phyloP scores from a whole-genome alignment of 2,888 invertebrate species.

The Copidosoma aretas region DNA sequence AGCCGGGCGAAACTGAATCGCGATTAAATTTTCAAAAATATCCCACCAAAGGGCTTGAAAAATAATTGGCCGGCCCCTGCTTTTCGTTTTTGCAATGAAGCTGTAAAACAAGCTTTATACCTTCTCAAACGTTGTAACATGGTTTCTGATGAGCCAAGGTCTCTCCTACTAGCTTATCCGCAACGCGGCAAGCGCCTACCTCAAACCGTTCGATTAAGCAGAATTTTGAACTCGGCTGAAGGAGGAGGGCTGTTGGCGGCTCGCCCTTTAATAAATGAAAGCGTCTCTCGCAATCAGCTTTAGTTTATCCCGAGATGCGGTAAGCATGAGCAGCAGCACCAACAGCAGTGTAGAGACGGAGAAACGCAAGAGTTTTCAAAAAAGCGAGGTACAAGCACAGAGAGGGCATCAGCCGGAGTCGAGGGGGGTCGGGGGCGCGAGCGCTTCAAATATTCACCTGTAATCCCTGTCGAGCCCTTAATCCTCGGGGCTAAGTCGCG shows the following conservation, averaged over 20 bases:
- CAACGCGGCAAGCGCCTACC: not conserved
- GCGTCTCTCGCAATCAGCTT: conserved; percentile 16
- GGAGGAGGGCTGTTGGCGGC: not conserved
- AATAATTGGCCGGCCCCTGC: too few species aligned
- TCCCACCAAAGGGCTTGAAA: too few species aligned
- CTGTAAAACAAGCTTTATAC: too few species aligned
- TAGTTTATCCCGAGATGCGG: conserved; percentile 13
- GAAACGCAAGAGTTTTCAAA: not conserved
- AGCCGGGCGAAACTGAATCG: too few species aligned
- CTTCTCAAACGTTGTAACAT: too few species aligned
- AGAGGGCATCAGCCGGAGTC: not conserved
- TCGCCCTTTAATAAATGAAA: conserved; percentile 19
- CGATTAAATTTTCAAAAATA: too few species aligned
- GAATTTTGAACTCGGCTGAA: conserved; percentile 1
- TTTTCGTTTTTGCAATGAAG: too few species aligned
- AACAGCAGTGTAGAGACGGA: too few species aligned
- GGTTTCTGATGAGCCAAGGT: too few species aligned
- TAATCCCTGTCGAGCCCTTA: conserved; percentile 40
- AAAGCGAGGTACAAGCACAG: not conserved
- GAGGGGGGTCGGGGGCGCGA: conserved; percentile 5
- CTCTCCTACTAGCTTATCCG: too few species aligned
- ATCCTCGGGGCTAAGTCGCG: conserved; percentile 30
- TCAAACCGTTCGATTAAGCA: not conserved
- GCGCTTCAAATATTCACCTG: conserved; percentile 38
- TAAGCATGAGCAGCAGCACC: not conserved